phyloP scores from a whole-genome alignment of 2,888 invertebrate genomes.

The Heliconius cydno region DNA sequence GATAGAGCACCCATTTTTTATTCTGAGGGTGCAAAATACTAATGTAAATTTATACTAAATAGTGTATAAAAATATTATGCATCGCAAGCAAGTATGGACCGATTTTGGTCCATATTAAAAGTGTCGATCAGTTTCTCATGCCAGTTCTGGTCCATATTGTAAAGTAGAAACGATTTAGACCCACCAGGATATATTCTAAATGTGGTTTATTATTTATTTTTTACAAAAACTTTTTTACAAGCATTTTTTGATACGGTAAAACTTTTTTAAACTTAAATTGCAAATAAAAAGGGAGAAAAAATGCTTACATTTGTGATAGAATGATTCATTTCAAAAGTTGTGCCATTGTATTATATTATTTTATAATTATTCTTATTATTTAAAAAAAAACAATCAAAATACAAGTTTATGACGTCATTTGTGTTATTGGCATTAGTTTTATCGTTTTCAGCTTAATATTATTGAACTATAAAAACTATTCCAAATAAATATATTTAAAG shows the following conservation, averaged over 20 bases:
- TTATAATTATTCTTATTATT: not conserved
- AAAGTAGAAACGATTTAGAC: conserved; percentile 5
- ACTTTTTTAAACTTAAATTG: conserved; percentile 16
- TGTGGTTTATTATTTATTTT: conserved; percentile 17
- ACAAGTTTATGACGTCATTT: not conserved
- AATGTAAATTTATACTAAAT: not conserved
- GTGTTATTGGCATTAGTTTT: not conserved
- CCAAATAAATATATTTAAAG: not conserved
- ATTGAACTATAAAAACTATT: not conserved
- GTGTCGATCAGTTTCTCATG: not conserved
- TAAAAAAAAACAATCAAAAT: not conserved
- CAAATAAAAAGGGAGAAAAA: conserved; percentile 2
- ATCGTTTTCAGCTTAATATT: not conserved
- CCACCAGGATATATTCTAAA: conserved; percentile 7
- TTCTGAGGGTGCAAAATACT: no score
- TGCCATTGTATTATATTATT: conserved; percentile 22
- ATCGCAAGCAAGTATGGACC: not conserved
- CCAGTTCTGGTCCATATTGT: conserved; percentile 12
- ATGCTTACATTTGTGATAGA: conserved; percentile 22
- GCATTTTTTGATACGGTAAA: conserved; percentile 20
- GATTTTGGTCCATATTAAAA: not conserved
- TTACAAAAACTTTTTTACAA: conserved; percentile 11
- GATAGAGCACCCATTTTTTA: no score
- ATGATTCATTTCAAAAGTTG: conserved; percentile 15
- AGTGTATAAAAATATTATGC: not conserved